Conservation (phyloP, 2,113 vertebrate species). For the Chitala chitala region DNA sequence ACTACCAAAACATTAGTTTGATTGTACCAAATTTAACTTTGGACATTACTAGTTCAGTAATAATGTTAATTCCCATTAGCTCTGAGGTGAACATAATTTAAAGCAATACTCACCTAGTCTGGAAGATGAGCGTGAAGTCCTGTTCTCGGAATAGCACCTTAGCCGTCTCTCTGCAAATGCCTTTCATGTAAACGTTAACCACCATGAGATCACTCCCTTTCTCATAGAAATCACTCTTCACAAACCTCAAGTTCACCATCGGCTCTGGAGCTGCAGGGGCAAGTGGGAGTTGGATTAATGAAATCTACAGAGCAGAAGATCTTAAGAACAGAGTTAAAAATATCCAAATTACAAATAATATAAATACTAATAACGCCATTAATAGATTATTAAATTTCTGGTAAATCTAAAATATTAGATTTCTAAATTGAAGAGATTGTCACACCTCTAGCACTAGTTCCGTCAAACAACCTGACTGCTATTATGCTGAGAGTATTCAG, state of each 20-base stretch:
- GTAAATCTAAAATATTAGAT: no score
- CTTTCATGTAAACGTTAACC: constrained; percentile 90
- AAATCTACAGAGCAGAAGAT: neutral
- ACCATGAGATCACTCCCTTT: constrained; percentile 93
- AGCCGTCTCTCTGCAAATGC: constrained; percentile 76
- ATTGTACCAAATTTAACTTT: no score
- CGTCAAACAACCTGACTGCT: no score
- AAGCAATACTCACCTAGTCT: constrained; percentile 71
- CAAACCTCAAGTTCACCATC: constrained; percentile 79
- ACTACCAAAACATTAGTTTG: no score
- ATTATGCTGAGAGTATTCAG: no score
- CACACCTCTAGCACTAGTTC: no score
- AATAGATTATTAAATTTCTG: no score
- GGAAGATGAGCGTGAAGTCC: constrained; percentile 92
- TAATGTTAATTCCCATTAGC: neutral
- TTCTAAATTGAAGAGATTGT: no score
- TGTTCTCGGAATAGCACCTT: constrained; percentile 92
- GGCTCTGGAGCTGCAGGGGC: constrained; percentile 68
- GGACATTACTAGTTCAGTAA: no score
- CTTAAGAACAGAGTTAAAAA: neutral
- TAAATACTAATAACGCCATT: no score
- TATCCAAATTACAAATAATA: neutral
- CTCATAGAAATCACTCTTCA: constrained; percentile 93
- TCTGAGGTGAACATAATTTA: neutral
- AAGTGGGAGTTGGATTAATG: neutral